Conservation (phyloP, 2,797 vertebrate species). For the Thripadectes ignobilis region DNA sequence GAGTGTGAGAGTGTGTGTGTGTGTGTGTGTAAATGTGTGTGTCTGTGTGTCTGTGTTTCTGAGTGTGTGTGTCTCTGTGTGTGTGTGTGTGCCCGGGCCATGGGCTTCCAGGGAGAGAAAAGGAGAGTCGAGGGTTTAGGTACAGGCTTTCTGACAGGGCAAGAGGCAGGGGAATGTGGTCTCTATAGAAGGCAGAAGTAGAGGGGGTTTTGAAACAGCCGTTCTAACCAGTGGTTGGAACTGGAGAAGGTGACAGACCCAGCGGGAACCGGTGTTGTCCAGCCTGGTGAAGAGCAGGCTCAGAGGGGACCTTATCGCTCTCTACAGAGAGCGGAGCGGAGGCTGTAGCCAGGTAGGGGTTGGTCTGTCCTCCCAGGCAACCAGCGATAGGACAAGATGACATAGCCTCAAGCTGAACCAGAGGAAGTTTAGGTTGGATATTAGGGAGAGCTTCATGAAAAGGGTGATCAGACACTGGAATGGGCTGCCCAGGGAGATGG, state of each 20-base stretch:
- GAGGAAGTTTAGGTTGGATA: background rate
- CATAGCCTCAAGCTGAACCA: background rate
- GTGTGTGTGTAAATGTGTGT: too few relatives aligned
- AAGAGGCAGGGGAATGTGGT: background rate
- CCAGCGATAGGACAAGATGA: background rate
- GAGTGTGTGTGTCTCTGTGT: too few relatives aligned
- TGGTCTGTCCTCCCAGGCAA: background rate
- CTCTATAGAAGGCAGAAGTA: background rate
- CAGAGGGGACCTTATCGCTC: background rate
- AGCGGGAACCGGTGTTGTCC: background rate
- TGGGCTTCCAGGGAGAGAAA: fast-evolving
- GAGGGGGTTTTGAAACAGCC: background rate
- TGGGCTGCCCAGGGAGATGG: background rate
- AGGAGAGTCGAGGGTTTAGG: too few relatives aligned
- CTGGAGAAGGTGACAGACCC: background rate
- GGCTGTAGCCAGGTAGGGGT: too few relatives aligned
- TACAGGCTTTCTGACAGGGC: fast-evolving
- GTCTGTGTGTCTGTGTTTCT: too few relatives aligned
- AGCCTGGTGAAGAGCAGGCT: background rate
- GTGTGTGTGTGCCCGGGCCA: too few relatives aligned
- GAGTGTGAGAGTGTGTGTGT: too few relatives aligned
- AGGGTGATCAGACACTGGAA: background rate
- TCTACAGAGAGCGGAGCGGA: too few relatives aligned
- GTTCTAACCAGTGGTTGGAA: background rate
- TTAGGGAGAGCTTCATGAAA: background rate